These are phyloP conservation scores for Epizoanthus illoricatus DNA, from an alignment of 92 coral and sea anemone species.

Conservation along the genomic window DNA sequence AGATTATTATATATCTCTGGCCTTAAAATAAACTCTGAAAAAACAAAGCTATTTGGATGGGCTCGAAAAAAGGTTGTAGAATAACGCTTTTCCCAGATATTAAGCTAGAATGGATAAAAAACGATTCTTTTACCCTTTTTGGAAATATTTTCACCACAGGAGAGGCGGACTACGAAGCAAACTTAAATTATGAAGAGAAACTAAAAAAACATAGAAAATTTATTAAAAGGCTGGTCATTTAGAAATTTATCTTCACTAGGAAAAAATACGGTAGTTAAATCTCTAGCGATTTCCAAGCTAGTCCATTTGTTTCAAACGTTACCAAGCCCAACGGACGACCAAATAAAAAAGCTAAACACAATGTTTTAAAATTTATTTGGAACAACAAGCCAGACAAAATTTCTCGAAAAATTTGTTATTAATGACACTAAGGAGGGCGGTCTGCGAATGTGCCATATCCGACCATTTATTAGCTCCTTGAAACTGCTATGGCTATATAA, in stretches of 20 bases:
- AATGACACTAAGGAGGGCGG: background rate
- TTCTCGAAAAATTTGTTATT: background rate
- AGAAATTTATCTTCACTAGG: background rate
- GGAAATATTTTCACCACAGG: too few relatives aligned
- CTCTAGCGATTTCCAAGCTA: background rate
- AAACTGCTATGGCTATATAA: background rate
- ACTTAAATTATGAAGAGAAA: too few relatives aligned
- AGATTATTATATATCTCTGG: background rate
- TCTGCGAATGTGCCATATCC: background rate
- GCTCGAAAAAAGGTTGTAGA: too few relatives aligned
- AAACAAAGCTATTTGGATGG: background rate
- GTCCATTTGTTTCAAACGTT: background rate
- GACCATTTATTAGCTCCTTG: background rate
- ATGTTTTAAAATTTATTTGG: background rate
- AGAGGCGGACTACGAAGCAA: too few relatives aligned
- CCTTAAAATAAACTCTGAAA: background rate
- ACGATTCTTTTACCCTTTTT: too few relatives aligned
- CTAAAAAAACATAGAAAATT: background rate
- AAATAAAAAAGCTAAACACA: background rate
- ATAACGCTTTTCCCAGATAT: too few relatives aligned
- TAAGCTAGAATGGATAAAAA: too few relatives aligned
- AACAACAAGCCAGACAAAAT: background rate
- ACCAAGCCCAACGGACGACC: background rate
- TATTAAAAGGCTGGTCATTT: background rate
- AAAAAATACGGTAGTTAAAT: background rate